Evolutionary conservation across 2,113 vertebrate genomes (phyloP).

Genomic region (Tonatia bakeri): DNA sequence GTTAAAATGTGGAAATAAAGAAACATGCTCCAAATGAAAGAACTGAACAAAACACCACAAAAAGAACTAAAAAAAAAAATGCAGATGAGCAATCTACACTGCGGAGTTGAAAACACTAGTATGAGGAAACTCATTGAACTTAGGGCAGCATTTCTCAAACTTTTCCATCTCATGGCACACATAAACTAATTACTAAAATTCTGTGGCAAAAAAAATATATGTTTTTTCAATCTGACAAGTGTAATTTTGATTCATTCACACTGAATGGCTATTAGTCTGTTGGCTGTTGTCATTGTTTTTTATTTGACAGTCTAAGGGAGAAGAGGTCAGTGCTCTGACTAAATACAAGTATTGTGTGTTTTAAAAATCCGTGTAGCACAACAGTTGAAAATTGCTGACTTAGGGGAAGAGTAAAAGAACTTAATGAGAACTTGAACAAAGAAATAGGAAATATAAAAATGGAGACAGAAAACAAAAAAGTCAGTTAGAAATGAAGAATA

Average conservation of each 20-base stretch:
- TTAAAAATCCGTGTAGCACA: not conserved
- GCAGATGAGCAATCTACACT: not conserved
- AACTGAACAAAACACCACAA: not conserved
- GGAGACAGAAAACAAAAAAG: too few relatives aligned
- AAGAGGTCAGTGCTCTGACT: not conserved
- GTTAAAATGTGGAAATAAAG: not conserved
- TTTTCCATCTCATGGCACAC: not conserved
- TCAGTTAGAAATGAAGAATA: not conserved
- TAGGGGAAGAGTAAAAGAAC: not conserved
- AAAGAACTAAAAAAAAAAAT: not conserved
- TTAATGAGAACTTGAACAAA: not conserved
- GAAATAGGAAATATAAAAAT: not conserved
- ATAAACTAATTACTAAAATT: not conserved
- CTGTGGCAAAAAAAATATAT: not conserved
- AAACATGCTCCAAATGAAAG: not conserved
- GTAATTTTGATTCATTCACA: not conserved
- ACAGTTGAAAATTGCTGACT: not conserved
- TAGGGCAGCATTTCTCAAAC: not conserved
- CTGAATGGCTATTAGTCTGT: not conserved
- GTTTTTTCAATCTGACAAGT: not conserved
- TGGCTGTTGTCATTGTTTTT: not conserved
- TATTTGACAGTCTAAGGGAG: not conserved
- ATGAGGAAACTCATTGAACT: not conserved
- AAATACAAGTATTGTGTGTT: not conserved
- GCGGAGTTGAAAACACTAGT: not conserved